These are phyloP conservation scores for Henicopernis longicauda DNA, from an alignment of 2,113 vertebrate species.

Conservation along the genomic window DNA sequence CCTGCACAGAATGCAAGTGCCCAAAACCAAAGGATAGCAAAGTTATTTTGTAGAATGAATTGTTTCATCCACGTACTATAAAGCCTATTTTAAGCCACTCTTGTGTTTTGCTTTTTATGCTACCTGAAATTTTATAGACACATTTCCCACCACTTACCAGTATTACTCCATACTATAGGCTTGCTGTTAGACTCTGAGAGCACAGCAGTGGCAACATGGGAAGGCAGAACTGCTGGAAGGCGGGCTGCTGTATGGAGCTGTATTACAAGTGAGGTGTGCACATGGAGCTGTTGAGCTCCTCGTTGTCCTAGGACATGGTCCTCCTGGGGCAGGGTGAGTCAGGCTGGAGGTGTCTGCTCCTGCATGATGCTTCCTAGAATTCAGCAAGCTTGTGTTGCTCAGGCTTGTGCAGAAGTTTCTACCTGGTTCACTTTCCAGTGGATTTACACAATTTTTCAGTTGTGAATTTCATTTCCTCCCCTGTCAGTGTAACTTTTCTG, in stretches of 20 bases:
- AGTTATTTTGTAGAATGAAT: not conserved
- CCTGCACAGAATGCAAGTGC: not conserved
- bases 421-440: not conserved
- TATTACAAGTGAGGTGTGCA: too few species aligned
- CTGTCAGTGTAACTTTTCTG: not conserved
- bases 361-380: not conserved
- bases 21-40: not conserved
- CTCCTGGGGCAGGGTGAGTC: not conserved
- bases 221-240: not conserved
- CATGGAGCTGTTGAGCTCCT: not conserved
- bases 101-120: not conserved
- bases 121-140: not conserved
- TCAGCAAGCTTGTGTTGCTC: not conserved
- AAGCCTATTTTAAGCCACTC: not conserved
- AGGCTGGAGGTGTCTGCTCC: not conserved
- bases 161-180: not conserved
- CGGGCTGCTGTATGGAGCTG: not conserved
- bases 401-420: not conserved
- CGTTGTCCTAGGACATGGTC: accelerated
- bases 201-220: not conserved
- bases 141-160: accelerated
- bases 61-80: not conserved
- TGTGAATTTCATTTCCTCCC: not conserved
- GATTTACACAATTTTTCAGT: not conserved
- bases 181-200: not conserved